Evolutionary conservation across 2,888 invertebrate genomes (phyloP).

Genomic region (Drosophila dives): DNA sequence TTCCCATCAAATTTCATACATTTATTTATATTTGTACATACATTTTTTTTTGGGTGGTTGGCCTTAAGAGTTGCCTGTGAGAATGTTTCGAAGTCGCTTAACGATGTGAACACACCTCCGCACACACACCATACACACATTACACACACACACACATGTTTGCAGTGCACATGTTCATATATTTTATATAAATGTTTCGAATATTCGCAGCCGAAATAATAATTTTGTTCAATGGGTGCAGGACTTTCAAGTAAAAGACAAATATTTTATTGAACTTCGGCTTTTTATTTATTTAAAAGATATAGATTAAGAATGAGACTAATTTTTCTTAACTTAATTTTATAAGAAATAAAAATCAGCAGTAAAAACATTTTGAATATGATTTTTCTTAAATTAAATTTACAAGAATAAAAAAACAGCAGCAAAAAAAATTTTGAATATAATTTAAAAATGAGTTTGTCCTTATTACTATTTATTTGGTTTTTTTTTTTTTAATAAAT

Average conservation of each 20-base stretch:
- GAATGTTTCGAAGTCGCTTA: conserved; percentile 44
- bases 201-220: background rate
- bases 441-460: background rate
- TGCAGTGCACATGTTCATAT: conserved; percentile 42
- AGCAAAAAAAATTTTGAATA: background rate
- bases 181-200: background rate
- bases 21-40: background rate
- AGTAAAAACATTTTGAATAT: background rate
- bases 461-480: background rate
- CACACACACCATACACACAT: conserved; percentile 18
- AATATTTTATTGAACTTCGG: background rate
- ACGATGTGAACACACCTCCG: conserved; percentile 55
- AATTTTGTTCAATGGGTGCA: background rate
- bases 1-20: conserved; percentile 52
- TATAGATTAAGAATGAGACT: too few relatives aligned
- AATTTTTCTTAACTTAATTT: background rate
- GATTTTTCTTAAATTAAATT: background rate
- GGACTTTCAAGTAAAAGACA: background rate
- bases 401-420: background rate
- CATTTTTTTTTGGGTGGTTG: conserved; percentile 47
- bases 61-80: conserved; percentile 34
- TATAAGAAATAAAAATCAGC: background rate
- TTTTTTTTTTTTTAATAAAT: background rate
- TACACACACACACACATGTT: conserved; percentile 18
- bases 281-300: background rate